Base-by-base conservation (phyloP, 2,113 vertebrate species). In the Cynoglossus semilaevis region DNA sequence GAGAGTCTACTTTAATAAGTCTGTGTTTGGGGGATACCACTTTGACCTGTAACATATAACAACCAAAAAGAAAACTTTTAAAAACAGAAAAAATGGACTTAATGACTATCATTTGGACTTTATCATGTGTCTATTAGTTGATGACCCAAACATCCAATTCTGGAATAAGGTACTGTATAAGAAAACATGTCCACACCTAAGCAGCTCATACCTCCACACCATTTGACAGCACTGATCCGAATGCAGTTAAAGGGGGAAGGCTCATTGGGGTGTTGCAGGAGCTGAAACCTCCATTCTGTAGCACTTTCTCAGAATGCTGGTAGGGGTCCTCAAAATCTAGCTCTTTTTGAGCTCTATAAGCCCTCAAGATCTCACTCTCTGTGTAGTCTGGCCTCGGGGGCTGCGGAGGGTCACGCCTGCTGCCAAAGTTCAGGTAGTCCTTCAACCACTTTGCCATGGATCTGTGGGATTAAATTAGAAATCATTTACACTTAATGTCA, bases 381-480 rank as follows among this genome's bases (percentile, higher is more conserved):
- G 87, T 93, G 85, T 96, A 96, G 81, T 96, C 94, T 0, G 94
- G 94, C 63, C 93, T 93, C 60, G 94, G 78, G 84, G 94, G 88
- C 90, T 93, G 58, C 67, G 94, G 81, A 82, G 95, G 91, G 58
- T 92, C 91, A 70, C 91, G 91, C 84, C 91, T 91, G 53, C 88
- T 92, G 71, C 94, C 94, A 34, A 96, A 92, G 80, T 91, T 93
- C 66, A 96, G 85, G 77, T 96, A 94, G 80, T 95, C 93, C 76
- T 92, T 93, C 38, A 96, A 79, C 94, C 94, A 96, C 91, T 93
- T 94, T 91, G 94, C 94, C 94, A 96, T 96, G 87, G 86, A 87
- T 88, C 88, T 88, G 61, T 12, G 5, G 41, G 65, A n/a, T 43
- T 34, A 58, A 7, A 45, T 7, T n/a, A 12, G 47, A n/a, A n/a